Evolutionary conservation across 2,113 vertebrate genomes (phyloP).

Genomic region (Taxidea taxus): DNA sequence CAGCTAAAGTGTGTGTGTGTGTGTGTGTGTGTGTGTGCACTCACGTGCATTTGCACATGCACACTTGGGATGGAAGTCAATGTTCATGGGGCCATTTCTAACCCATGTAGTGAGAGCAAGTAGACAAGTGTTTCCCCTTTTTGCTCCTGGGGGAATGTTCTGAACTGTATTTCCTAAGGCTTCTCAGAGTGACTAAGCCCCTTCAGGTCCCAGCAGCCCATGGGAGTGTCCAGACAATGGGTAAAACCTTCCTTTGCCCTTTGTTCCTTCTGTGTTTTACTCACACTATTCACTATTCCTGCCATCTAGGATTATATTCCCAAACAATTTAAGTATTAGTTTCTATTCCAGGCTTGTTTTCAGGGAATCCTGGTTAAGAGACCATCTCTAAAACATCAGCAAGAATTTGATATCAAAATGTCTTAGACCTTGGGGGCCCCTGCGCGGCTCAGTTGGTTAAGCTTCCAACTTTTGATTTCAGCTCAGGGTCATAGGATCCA

Average conservation of each 20-base stretch:
- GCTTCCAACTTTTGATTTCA: not conserved
- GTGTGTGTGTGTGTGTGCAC: not conserved
- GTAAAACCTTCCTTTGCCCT: not conserved
- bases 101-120: not conserved
- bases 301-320: not conserved
- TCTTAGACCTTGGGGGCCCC: not conserved
- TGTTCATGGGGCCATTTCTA: not conserved
- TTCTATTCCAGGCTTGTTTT: not conserved
- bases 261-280: not conserved
- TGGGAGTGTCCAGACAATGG: not conserved
- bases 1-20: not conserved
- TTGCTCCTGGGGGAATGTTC: not conserved
- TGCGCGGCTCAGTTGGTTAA: not conserved
- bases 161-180: not conserved
- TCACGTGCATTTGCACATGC: accelerated
- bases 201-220: not conserved
- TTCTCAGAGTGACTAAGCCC: not conserved
- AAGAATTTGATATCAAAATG: not conserved
- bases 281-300: not conserved
- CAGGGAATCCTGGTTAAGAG: not conserved
- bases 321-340: not conserved
- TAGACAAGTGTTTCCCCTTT: not conserved
- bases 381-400: not conserved
- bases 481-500: not conserved
- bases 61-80: accelerated